A percentile compares a stretch with the other conserved stretches of the same genome.
phyloP scores from a whole-genome alignment of 2,888 invertebrate species.

The Epinotia ramella region DNA sequence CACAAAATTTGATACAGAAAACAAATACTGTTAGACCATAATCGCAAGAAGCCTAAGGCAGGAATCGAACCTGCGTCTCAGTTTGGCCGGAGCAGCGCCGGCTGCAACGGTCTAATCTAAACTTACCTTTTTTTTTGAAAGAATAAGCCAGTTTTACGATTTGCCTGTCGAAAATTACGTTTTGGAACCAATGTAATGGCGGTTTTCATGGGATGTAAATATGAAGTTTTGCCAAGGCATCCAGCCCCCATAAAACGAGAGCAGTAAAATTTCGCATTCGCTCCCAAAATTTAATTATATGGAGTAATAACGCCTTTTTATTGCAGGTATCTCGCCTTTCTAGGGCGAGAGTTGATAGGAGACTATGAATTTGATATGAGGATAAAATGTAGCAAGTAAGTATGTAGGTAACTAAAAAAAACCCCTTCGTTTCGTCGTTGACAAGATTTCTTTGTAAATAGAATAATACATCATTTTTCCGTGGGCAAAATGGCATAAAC shows the following conservation, averaged over 20 bases:
- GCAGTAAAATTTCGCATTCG: constrained; percentile 44
- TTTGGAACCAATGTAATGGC: constrained; percentile 24
- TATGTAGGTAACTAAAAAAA: not conserved
- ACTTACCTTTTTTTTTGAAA: too few relatives aligned
- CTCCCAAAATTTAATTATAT: constrained; percentile 49
- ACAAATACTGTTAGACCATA: too few relatives aligned
- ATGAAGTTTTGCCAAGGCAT: constrained; percentile 36
- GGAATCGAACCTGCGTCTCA: too few relatives aligned
- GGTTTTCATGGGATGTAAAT: constrained; percentile 37
- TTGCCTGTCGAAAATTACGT: constrained; percentile 21
- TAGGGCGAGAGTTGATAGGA: constrained; percentile 28
- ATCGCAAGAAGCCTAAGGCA: too few relatives aligned
- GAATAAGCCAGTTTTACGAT: not conserved
- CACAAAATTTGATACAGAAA: too few relatives aligned
- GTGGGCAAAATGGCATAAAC: too few relatives aligned
- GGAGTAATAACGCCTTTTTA: constrained; percentile 46
- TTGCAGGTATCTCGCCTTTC: constrained; percentile 24
- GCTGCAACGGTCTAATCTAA: too few relatives aligned
- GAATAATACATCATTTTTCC: too few relatives aligned
- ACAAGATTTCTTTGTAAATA: too few relatives aligned
- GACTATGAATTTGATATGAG: constrained; percentile 43
- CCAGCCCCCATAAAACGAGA: constrained; percentile 24
- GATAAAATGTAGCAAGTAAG: not conserved
- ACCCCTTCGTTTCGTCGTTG: not conserved
- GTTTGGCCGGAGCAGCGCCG: too few relatives aligned